Conservation (phyloP, 1,140 invertebrate species). For the Diuraphis noxia region DNA sequence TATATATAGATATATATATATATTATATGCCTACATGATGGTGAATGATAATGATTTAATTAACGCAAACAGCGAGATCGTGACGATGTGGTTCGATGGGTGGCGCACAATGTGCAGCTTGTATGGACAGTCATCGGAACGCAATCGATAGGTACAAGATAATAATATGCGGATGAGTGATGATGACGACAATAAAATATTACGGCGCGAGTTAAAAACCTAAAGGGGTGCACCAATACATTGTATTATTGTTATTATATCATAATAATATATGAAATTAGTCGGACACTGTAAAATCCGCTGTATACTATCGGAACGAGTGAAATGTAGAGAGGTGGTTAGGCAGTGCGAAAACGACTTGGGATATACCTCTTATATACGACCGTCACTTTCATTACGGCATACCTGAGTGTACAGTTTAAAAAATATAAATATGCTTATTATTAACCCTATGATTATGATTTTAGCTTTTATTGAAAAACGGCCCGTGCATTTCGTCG, state of each 20-base stretch:
- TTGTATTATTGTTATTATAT: too few species aligned
- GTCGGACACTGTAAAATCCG: not conserved
- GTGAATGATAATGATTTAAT: not conserved
- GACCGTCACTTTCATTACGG: not conserved
- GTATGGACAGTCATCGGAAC: not conserved
- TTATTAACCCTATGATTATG: not conserved
- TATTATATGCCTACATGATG: not conserved
- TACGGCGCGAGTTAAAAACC: not conserved
- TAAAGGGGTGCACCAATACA: not conserved
- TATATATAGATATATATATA: not conserved
- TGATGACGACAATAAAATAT: not conserved
- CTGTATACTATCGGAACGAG: not conserved
- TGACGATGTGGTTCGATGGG: not conserved
- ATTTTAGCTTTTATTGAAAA: not conserved
- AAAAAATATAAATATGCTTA: not conserved
- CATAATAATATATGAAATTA: not conserved
- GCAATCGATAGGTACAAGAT: too few species aligned
- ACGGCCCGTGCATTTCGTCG: not conserved
- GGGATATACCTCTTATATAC: not conserved
- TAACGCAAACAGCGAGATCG: not conserved
- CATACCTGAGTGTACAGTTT: not conserved
- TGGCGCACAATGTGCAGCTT: not conserved
- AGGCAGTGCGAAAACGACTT: not conserved
- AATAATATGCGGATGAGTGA: not conserved
- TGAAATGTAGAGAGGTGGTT: not conserved